Evolutionary conservation across 2,113 vertebrate species (phyloP).

Genomic region (Amphilophus citrinellus): DNA sequence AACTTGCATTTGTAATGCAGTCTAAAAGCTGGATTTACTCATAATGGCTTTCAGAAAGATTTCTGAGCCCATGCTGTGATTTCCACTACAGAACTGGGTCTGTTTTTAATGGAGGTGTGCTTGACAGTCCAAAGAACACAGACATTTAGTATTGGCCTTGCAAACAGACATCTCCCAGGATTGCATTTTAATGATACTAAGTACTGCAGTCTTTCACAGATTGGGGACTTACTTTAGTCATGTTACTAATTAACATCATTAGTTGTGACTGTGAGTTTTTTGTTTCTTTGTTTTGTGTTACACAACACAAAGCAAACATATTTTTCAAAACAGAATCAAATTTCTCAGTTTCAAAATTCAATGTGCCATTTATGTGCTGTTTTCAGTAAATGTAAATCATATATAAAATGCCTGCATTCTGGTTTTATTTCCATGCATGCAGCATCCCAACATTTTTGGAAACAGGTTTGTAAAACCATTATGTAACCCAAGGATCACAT

Average conservation of each 20-base stretch:
- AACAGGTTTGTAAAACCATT: background rate
- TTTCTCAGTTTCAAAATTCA: background rate
- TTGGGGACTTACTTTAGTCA: background rate
- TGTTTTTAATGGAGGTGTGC: background rate
- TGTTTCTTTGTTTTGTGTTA: background rate
- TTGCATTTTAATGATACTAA: constrained; percentile 1
- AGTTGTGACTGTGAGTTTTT: background rate
- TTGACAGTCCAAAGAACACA: background rate
- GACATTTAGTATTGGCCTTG: background rate
- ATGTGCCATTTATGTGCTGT: background rate
- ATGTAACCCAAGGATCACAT: constrained; percentile 9
- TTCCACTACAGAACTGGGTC: background rate
- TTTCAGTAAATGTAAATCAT: background rate
- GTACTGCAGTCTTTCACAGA: background rate
- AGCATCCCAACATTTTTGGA: background rate
- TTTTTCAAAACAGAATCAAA: background rate
- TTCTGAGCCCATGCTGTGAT: background rate
- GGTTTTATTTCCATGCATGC: background rate
- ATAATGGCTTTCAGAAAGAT: background rate
- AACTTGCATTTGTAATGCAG: background rate
- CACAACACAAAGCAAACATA: background rate
- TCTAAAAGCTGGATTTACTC: background rate
- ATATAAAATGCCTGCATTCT: background rate
- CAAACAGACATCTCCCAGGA: background rate
- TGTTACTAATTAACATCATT: background rate